A percentile compares a stretch with the other conserved stretches of the same genome.
These are phyloP conservation scores for Stratiolaelaps scimitus DNA, from an alignment of 1,140 invertebrate genomes.

Conservation along the genomic window DNA sequence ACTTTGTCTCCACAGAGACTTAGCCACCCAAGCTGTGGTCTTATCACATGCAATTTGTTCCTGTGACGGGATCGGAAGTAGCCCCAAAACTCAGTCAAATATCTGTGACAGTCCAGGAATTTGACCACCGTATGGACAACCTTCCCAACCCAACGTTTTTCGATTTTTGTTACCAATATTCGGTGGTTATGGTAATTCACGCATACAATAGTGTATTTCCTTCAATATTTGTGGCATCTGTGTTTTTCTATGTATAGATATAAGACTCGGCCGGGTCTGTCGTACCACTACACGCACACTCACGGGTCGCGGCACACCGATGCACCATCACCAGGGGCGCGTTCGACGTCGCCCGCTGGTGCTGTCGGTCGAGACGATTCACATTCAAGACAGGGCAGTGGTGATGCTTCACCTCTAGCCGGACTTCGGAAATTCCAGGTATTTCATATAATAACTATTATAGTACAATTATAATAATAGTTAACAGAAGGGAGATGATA, in stretches of 20 bases:
- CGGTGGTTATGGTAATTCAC: too few relatives aligned
- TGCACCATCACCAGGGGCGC: slow-evolving; percentile 11
- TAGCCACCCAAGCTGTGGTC: too few relatives aligned
- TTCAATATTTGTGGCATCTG: slow-evolving; percentile 67
- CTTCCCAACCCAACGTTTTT: slow-evolving; percentile 30
- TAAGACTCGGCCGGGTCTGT: slow-evolving; percentile 88
- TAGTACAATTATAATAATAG: too few relatives aligned
- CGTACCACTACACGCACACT: slow-evolving; percentile 91
- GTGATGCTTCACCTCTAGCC: slow-evolving; percentile 38
- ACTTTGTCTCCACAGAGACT: too few relatives aligned
- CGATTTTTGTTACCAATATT: slow-evolving; percentile 52
- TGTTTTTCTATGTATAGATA: slow-evolving; percentile 55
- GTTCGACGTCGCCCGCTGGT: slow-evolving; percentile 21
- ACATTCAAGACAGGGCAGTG: slow-evolving; percentile 34
- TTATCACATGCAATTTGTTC: too few relatives aligned
- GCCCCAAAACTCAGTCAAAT: too few relatives aligned
- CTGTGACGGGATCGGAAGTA: too few relatives aligned
- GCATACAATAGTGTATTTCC: too few relatives aligned
- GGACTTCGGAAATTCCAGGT: slow-evolving; percentile 29
- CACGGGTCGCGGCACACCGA: slow-evolving; percentile 45
- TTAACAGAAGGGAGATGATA: too few relatives aligned
- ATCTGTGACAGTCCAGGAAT: too few relatives aligned
- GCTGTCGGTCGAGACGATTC: not conserved
- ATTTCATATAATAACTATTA: too few relatives aligned
- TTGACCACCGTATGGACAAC: too few relatives aligned